phyloP scores from a whole-genome alignment of 2,888 invertebrate species.

The Darwinula stevensoni region DNA sequence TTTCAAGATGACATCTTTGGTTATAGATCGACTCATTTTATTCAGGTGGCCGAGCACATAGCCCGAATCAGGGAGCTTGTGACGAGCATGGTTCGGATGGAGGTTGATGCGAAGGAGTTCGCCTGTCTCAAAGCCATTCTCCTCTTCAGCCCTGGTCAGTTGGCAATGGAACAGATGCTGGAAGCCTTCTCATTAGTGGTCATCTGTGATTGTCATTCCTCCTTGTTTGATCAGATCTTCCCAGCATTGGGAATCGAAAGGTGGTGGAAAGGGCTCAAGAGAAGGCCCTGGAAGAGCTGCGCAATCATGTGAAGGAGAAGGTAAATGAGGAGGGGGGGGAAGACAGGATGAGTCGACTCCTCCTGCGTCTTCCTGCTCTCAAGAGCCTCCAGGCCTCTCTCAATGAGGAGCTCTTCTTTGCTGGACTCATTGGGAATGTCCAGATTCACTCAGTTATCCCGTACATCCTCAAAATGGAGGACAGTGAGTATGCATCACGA shows the following conservation, averaged over 20 bases:
- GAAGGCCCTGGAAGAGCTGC: slow-evolving; percentile 27
- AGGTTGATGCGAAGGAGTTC: slow-evolving; percentile 53
- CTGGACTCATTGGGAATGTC: slow-evolving; percentile 64
- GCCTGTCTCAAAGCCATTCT: slow-evolving; percentile 59
- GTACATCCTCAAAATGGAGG: slow-evolving; percentile 38
- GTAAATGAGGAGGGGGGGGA: slow-evolving; percentile 9
- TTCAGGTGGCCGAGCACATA: slow-evolving; percentile 42
- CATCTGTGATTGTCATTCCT: neutral
- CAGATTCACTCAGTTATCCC: slow-evolving; percentile 88
- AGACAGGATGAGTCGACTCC: slow-evolving; percentile 15
- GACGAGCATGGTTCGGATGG: slow-evolving; percentile 34
- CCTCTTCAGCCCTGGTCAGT: slow-evolving; percentile 44
- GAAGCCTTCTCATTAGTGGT: neutral
- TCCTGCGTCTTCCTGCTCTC: slow-evolving; percentile 32
- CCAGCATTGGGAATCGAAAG: too few relatives aligned
- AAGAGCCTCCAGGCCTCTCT: slow-evolving; percentile 34
- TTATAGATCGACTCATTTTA: slow-evolving; percentile 5
- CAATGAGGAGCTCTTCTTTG: slow-evolving; percentile 72
- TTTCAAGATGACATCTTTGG: too few relatives aligned
- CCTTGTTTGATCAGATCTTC: neutral
- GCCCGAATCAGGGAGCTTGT: slow-evolving; percentile 54
- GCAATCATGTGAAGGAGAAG: slow-evolving; percentile 9
- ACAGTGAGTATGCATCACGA: slow-evolving; percentile 14
- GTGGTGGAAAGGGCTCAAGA: too few relatives aligned
- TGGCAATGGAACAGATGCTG: neutral